A percentile compares a stretch with the other conserved stretches of the same genome.
Conservation (phyloP, 1,140 invertebrate genomes). For the Formica selysi region DNA sequence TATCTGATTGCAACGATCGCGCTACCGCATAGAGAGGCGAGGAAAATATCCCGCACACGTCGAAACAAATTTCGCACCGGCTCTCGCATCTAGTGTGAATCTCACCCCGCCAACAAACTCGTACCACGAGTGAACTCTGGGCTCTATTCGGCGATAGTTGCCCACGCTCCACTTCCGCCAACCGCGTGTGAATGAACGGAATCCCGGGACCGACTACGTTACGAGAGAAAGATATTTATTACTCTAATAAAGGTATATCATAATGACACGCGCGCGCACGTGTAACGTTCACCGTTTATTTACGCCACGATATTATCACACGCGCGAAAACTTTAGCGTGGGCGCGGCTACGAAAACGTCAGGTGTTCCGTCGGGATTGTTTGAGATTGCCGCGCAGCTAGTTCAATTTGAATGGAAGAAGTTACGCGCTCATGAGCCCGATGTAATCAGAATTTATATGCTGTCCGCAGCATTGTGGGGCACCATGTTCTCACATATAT, state of each 20-base stretch:
- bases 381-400: conserved; percentile 52
- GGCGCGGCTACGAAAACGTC: conserved; percentile 39
- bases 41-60: conserved; percentile 12
- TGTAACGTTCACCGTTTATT: conserved; percentile 50
- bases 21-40: background rate
- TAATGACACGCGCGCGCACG: conserved; percentile 31
- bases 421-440: conserved; percentile 36
- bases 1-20: conserved; percentile 34
- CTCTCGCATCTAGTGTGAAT: background rate
- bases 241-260: conserved; percentile 51
- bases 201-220: conserved; percentile 13
- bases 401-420: conserved; percentile 57
- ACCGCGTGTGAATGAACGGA: conserved; percentile 5
- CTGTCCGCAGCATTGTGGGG: conserved; percentile 36
- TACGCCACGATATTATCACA: conserved; percentile 46
- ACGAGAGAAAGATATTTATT: conserved; percentile 55
- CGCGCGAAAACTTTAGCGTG: conserved; percentile 45
- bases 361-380: conserved; percentile 50
- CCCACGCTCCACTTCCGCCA: conserved; percentile 15
- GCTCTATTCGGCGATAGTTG: background rate
- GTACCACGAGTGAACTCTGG: background rate
- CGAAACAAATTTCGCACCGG: conserved; percentile 38
- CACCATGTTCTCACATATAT: conserved; percentile 25
- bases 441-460: conserved; percentile 51
- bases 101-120: background rate